Conservation (phyloP, 2,797 vertebrate species). For the Onychomys torridus region DNA sequence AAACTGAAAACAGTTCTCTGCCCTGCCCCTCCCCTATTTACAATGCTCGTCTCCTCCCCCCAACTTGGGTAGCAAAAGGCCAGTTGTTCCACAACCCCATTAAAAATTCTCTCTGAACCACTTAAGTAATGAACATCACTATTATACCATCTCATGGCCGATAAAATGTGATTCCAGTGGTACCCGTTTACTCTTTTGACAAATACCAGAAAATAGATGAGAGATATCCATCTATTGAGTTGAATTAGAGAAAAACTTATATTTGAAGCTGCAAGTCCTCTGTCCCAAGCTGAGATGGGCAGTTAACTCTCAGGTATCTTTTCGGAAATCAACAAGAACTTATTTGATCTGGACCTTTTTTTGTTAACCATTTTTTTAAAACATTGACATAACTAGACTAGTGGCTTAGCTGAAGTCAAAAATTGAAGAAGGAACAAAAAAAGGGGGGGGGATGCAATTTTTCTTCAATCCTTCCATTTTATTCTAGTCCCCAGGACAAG, state of each 20-base stretch:
- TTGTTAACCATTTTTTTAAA: not conserved
- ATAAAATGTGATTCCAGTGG: not conserved
- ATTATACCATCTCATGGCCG: not conserved
- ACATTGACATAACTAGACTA: constrained; percentile 45
- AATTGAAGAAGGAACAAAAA: not conserved
- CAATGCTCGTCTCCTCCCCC: not conserved
- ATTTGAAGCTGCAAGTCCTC: constrained; percentile 19
- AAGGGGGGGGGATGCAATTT: not conserved
- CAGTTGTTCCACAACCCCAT: not conserved
- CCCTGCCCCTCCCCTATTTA: not conserved
- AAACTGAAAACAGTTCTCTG: not conserved
- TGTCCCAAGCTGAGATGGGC: not conserved
- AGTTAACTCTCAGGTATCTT: constrained; percentile 45
- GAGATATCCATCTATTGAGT: not conserved
- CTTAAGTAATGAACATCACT: not conserved
- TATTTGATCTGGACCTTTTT: constrained; percentile 38
- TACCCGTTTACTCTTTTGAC: not conserved
- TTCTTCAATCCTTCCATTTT: not conserved
- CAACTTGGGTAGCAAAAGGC: not conserved
- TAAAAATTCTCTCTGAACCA: not conserved
- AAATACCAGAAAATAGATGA: not conserved
- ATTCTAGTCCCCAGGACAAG: not conserved
- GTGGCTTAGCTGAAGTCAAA: constrained; percentile 17
- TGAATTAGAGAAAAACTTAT: constrained; percentile 19
- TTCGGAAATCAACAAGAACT: constrained; percentile 57